phyloP scores from a whole-genome alignment of 1,140 invertebrate genomes.

The Papilio polytes region DNA sequence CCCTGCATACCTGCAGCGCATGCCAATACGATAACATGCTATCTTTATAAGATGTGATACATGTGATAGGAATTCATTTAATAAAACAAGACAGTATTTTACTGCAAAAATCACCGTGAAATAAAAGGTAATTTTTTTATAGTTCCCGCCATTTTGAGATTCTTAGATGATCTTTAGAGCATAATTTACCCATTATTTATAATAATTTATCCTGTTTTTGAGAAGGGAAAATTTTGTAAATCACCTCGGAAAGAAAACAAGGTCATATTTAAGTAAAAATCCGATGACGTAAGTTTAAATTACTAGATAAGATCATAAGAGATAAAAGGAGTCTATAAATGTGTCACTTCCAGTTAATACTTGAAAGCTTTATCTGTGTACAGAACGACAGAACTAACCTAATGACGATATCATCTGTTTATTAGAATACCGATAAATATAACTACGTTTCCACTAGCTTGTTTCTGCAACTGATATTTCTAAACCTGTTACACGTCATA shows the following conservation, averaged over 20 bases:
- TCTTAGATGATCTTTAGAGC: too few species aligned
- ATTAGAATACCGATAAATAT: neutral
- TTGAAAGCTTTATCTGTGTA: neutral
- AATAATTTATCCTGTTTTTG: neutral
- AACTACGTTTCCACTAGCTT: neutral
- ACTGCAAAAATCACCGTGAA: too few species aligned
- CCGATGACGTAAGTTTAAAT: neutral
- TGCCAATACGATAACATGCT: neutral
- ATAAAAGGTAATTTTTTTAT: too few species aligned
- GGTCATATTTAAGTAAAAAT: neutral
- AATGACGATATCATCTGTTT: neutral
- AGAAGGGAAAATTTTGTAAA: neutral
- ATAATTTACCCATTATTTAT: too few species aligned
- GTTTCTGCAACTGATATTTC: too few species aligned
- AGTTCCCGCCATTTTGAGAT: too few species aligned
- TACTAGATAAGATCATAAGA: neutral
- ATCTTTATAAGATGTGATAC: neutral
- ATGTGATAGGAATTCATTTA: neutral
- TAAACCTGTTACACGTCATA: too few species aligned
- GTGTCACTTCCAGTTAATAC: neutral
- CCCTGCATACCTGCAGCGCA: neutral
- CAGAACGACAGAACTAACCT: neutral
- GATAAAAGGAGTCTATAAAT: neutral
- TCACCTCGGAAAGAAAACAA: neutral
- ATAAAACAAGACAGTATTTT: too few species aligned